These are phyloP conservation scores for Sturnira hondurensis DNA, from an alignment of 2,113 vertebrate species.

Conservation along the genomic window DNA sequence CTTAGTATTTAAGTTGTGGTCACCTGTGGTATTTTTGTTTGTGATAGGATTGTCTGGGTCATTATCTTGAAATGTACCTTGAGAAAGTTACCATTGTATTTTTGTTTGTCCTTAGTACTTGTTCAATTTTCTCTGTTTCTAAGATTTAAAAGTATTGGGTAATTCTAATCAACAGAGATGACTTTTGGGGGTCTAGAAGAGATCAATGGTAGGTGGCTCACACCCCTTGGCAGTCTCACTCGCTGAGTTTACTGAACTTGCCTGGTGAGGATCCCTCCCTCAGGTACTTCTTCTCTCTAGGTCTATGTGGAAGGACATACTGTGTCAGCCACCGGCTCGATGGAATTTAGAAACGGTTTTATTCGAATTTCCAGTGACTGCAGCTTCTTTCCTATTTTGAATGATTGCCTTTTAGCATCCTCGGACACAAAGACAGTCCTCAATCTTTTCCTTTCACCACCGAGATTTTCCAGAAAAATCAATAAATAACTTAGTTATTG, in stretches of 20 bases:
- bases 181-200: background rate
- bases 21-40: background rate
- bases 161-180: background rate
- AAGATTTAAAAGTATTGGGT: background rate
- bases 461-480: conserved; percentile 13
- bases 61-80: background rate
- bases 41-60: background rate
- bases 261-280: background rate
- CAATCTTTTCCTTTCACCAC: background rate
- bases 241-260: no score
- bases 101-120: background rate
- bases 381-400: background rate
- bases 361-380: background rate
- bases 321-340: background rate
- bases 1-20: conserved; percentile 1
- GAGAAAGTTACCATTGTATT: background rate
- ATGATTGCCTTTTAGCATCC: background rate
- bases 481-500: background rate
- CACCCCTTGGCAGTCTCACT: background rate
- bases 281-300: background rate
- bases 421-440: background rate
- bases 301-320: background rate
- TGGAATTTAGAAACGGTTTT: background rate
- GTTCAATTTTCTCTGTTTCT: conserved; percentile 29
- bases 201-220: background rate